These are phyloP conservation scores for Diarsia brunnea DNA, from an alignment of 2,888 invertebrate species.

Conservation along the genomic window DNA sequence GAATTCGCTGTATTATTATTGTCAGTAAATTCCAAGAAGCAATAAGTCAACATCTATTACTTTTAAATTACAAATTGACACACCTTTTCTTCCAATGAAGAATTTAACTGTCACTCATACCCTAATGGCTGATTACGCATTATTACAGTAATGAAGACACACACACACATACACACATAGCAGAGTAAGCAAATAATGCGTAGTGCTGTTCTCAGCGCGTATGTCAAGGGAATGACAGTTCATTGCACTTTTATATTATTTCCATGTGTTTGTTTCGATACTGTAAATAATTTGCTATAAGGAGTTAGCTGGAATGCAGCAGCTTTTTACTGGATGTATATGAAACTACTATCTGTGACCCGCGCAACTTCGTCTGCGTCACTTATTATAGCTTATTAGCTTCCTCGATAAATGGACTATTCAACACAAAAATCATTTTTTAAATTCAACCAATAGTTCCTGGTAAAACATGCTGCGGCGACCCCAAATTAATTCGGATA, in stretches of 20 bases:
- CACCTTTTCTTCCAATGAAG: background rate
- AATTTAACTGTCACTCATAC: background rate
- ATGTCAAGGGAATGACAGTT: conserved; percentile 26
- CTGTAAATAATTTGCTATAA: background rate
- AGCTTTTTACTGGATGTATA: too few relatives aligned
- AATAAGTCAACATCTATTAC: background rate
- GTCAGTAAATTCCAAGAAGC: background rate
- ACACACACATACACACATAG: too few relatives aligned
- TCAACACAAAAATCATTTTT: too few relatives aligned
- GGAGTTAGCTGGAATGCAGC: background rate
- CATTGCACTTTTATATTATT: conserved; percentile 41
- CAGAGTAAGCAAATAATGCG: conserved; percentile 19
- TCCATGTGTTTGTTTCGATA: conserved; percentile 7
- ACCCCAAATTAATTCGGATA: too few relatives aligned
- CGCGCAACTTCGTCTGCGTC: too few relatives aligned
- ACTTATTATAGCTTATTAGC: too few relatives aligned
- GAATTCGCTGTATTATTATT: background rate
- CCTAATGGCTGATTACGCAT: background rate
- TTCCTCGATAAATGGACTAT: too few relatives aligned
- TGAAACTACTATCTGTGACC: too few relatives aligned
- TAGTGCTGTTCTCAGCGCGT: conserved; percentile 3
- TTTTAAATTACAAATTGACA: background rate
- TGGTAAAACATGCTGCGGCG: too few relatives aligned
- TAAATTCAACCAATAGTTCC: too few relatives aligned
- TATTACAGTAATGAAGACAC: conserved; percentile 7